These are phyloP conservation scores for Spinus pinus DNA, from an alignment of 2,797 vertebrate genomes.

Conservation along the genomic window DNA sequence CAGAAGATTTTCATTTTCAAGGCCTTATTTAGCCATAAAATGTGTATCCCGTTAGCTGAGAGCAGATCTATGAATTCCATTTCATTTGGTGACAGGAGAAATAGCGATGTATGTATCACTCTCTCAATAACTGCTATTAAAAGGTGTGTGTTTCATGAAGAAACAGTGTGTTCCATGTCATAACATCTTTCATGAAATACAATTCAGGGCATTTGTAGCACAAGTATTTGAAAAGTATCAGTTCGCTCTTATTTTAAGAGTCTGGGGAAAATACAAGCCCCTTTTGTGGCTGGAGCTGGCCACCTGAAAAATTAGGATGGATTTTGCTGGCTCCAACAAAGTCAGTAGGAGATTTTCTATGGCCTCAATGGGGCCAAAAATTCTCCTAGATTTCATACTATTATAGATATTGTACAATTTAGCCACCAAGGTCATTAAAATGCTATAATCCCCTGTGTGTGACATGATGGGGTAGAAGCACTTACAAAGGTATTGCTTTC, in stretches of 20 bases:
- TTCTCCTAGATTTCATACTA: neutral
- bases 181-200: neutral
- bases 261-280: neutral
- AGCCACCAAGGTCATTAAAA: conserved; percentile 38
- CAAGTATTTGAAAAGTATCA: neutral
- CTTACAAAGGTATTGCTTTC: conserved; percentile 53
- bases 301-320: conserved; percentile 36
- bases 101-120: neutral
- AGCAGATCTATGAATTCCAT: conserved; percentile 51
- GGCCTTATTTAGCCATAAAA: conserved; percentile 54
- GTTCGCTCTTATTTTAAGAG: neutral
- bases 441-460: conserved; percentile 6
- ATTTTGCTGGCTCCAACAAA: neutral
- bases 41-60: neutral
- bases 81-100: conserved; percentile 38
- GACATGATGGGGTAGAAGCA: conserved; percentile 8
- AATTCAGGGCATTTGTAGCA: neutral
- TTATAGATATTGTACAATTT: conserved; percentile 1
- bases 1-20: conserved; percentile 59
- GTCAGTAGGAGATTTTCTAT: neutral
- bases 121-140: conserved; percentile 31
- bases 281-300: neutral
- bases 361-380: neutral
- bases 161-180: neutral
- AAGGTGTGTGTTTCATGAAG: conserved; percentile 6